Conservation (phyloP, 1,140 invertebrate species). For the Lepidurus arcticus region DNA sequence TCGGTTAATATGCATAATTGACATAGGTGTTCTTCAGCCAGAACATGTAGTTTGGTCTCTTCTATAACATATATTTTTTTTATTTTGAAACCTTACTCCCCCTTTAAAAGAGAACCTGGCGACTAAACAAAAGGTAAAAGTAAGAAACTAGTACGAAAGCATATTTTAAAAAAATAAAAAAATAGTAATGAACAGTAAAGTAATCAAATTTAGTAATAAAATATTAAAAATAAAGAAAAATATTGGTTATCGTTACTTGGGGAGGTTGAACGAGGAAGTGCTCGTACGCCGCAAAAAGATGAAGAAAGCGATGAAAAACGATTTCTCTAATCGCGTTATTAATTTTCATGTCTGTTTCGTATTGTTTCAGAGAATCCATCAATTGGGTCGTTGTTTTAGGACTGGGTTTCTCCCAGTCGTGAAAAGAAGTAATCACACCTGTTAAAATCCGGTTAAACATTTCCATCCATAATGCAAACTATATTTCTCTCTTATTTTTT, state of each 20-base stretch:
- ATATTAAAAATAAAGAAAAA: not conserved
- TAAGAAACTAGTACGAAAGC: too few species aligned
- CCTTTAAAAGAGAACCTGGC: too few species aligned
- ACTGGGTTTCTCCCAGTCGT: conserved; percentile 13
- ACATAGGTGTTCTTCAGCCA: too few species aligned
- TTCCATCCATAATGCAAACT: not conserved
- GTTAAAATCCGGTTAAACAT: not conserved
- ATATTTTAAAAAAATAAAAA: too few species aligned
- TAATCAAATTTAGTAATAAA: conserved; percentile 31
- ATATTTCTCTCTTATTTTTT: not conserved
- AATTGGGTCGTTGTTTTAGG: conserved; percentile 16
- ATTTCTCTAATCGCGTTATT: conserved; percentile 89
- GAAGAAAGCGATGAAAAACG: conserved; percentile 92
- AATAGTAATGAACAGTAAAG: conserved; percentile 12
- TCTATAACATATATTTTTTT: too few species aligned
- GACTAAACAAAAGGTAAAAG: too few species aligned
- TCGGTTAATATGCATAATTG: too few species aligned
- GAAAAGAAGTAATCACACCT: conserved; percentile 26
- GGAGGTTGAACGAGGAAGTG: conserved; percentile 92
- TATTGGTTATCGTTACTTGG: conserved; percentile 53
- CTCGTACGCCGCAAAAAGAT: conserved; percentile 92
- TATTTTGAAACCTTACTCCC: too few species aligned
- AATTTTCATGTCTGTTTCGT: conserved; percentile 78
- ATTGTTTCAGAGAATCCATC: conserved; percentile 52
- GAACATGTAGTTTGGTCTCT: too few species aligned